Base-by-base conservation (phyloP, 2,113 vertebrate species). In the Ceyx cyanopectus region DNA sequence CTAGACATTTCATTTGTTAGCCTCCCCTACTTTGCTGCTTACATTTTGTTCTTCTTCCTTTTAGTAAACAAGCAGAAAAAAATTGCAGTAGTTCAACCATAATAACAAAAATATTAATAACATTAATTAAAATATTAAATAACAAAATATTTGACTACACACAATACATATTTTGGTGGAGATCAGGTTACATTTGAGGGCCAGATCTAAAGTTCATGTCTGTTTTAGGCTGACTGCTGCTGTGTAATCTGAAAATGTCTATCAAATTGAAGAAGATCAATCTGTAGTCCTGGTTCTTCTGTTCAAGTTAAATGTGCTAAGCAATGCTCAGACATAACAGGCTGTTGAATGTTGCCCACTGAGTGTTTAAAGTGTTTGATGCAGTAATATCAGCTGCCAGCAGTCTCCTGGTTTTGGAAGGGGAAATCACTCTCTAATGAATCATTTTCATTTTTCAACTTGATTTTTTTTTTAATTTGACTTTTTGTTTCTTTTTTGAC, bases 21-120 rank as follows among this genome's bases (percentile, higher is more conserved):
- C 40, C 14, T 93, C 70, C 82, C 20, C 32, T 62, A 50, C 26
- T 86, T 90, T 89, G 26, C 30, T 68, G 57, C 51, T 30, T 26
- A 26, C 68, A 56, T 70, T 70, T 72, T 90, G 27, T 70, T 90
- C 81, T 87, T 83, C 93, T 80, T 81, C 12, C 54, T 94, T 96
- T 75, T 92, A 99, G 99, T 98, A 78, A 98, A 98, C 94, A 99
- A 98, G 90, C 98, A 99, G 94, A 98, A 98, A 94, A 99, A 99
- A 97, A 97, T 99, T 75, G 99, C 99, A 56, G 98, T 99, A 66
- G 98, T 99, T 95, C 99, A 99, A 70, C 99, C 99, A 83, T 37
- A 37, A 37, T 37, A 37, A 37, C 37, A 37, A 37, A 37, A 37
- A 37, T 37, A 37, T 37, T 37, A 37, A 37, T 37, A 37, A 37